Conservation (phyloP, 2,113 vertebrate species). For the Mus spicilegus region DNA sequence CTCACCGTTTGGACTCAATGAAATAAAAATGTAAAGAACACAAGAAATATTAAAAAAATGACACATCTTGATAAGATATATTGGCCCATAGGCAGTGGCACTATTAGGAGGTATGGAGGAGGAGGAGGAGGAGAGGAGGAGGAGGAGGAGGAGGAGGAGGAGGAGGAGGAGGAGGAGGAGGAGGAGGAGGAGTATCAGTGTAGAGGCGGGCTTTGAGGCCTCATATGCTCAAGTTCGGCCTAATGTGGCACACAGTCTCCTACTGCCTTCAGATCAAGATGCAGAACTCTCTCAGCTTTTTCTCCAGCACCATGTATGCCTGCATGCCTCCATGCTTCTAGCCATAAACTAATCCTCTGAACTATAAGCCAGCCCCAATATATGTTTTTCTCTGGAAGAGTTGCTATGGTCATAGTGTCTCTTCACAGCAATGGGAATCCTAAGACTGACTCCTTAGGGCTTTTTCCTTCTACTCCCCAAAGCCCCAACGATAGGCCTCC, state of each 20-base stretch:
- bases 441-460: neutral
- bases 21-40: neutral
- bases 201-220: neutral
- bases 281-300: neutral
- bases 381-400: neutral
- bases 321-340: neutral
- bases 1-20: neutral
- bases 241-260: neutral
- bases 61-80: neutral
- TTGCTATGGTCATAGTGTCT: neutral
- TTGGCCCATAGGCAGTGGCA: neutral
- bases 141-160: too few species aligned
- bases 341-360: neutral
- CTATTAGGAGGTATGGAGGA: neutral
- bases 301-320: neutral
- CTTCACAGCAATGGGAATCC: neutral
- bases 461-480: neutral
- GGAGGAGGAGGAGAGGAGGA: too few species aligned
- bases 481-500: neutral
- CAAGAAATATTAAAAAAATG: neutral
- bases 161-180: too few species aligned
- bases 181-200: too few species aligned
- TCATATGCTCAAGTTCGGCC: neutral
- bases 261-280: neutral
- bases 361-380: neutral